Base-by-base conservation (phyloP, 2,888 invertebrate genomes). In the Pyrochroa serraticornis region DNA sequence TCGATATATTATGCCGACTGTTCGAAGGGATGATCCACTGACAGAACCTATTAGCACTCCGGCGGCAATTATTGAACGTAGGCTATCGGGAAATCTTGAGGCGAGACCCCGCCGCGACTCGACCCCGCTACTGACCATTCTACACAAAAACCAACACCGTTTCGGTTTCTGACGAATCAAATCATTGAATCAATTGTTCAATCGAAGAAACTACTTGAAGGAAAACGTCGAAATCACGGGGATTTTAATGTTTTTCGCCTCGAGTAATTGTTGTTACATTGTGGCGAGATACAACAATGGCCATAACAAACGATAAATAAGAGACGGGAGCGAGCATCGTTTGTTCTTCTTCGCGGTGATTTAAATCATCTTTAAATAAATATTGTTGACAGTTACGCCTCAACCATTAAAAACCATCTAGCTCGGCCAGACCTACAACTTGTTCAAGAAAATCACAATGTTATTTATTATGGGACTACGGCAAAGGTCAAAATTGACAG, bases 291-390 rank as follows among this genome's bases (percentile, higher is more conserved):
- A 30, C 12, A 39, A 51, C 45, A 45, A 57, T 57, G 37, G 48
- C 2, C n/a, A n/a, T n/a, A n/a, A 34, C 37, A 32, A 55, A 56
- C 45, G 49, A 56, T 56, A 45, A 51, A 47, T 38, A 48, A 48
- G 44, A 50, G 31, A 22, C 49, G 9, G 54, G 49, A 59, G 49
- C 50, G 39, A 41, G 22, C 9, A 1, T 1, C 9, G 10, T n/a
- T n/a, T 38, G 44, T 44, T 49, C 54, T 45, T 59, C 54, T n/a
- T 59, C 50, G 49, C 45, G 54, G 42, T 22, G 54, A 59, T 49
- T 50, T 78, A 78, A 78, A 78, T 78, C 78, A 79, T 74, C 70
- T 71, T 67, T 74, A 76, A 76, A 79, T 79, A 79, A 79, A 79
- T 78, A 79, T 73, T 71, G 75, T 75, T 75, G 78, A 78, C 78